Conservation (phyloP, 1,140 invertebrate genomes). For the Rhagoletis zephyria region DNA sequence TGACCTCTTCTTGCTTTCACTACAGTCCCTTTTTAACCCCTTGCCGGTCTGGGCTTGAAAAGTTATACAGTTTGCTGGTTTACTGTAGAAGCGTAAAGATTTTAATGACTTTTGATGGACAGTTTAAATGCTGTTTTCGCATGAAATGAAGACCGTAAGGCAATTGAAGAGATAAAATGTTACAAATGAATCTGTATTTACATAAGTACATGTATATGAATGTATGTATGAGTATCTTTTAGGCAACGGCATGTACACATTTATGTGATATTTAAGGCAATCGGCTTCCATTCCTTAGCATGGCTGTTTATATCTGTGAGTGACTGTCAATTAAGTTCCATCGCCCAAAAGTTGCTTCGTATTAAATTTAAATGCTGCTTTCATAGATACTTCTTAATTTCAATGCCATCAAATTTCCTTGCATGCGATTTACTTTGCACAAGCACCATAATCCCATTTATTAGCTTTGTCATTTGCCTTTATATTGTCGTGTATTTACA, state of each 20-base stretch:
- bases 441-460: slow-evolving; percentile 11
- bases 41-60: neutral
- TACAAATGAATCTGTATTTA: neutral
- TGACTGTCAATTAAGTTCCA: slow-evolving; percentile 30
- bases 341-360: neutral
- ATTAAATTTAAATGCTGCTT: too few relatives aligned
- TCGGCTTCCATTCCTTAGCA: neutral
- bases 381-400: too few relatives aligned
- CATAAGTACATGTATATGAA: too few relatives aligned
- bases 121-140: slow-evolving; percentile 27
- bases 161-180: slow-evolving; percentile 35
- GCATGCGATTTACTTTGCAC: too few relatives aligned
- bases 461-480: neutral
- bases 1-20: slow-evolving; percentile 1
- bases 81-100: slow-evolving; percentile 44
- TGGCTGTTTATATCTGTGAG: neutral
- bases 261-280: neutral
- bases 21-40: neutral
- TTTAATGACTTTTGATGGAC: slow-evolving; percentile 44
- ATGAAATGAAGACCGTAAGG: slow-evolving; percentile 28
- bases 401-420: too few relatives aligned
- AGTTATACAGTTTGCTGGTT: slow-evolving; percentile 1
- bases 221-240: neutral
- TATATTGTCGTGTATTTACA: neutral
- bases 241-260: neutral